Conservation (phyloP, 1,140 invertebrate genomes). For the Temnothorax longispinosus region DNA sequence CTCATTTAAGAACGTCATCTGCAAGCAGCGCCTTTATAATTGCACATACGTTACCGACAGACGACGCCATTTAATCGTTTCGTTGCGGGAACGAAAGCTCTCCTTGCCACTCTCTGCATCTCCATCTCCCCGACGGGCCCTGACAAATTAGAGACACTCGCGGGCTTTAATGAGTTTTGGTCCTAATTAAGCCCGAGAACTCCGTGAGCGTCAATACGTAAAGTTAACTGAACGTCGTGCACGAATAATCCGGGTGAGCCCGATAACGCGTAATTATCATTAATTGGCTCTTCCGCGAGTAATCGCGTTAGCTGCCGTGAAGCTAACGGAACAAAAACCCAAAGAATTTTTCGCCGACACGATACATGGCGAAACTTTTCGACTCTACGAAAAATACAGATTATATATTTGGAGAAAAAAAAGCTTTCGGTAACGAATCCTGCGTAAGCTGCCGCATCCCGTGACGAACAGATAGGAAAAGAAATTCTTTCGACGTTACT, state of each 20-base stretch:
- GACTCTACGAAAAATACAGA: not conserved
- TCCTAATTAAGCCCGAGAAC: conserved; percentile 53
- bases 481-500: not conserved
- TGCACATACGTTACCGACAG: conserved; percentile 55
- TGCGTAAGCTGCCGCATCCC: not conserved
- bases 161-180: conserved; percentile 55
- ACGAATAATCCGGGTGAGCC: conserved; percentile 35
- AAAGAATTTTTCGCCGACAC: conserved; percentile 9
- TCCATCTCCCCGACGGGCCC: conserved; percentile 19
- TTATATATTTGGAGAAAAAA: not conserved
- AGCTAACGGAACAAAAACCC: not conserved
- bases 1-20: conserved; percentile 42
- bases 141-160: conserved; percentile 58
- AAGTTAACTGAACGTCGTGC: conserved; percentile 49
- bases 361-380: not conserved
- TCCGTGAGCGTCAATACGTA: conserved; percentile 56
- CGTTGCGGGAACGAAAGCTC: conserved; percentile 31
- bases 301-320: conserved; percentile 29
- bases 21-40: conserved; percentile 50
- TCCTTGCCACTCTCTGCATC: not conserved
- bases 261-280: conserved; percentile 60
- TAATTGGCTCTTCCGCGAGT: conserved; percentile 52
- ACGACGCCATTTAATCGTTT: conserved; percentile 55
- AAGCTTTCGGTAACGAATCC: not conserved
- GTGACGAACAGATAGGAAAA: not conserved